These are phyloP conservation scores for Melanotaenia boesemani DNA, from an alignment of 2,797 vertebrate species.

Conservation along the genomic window DNA sequence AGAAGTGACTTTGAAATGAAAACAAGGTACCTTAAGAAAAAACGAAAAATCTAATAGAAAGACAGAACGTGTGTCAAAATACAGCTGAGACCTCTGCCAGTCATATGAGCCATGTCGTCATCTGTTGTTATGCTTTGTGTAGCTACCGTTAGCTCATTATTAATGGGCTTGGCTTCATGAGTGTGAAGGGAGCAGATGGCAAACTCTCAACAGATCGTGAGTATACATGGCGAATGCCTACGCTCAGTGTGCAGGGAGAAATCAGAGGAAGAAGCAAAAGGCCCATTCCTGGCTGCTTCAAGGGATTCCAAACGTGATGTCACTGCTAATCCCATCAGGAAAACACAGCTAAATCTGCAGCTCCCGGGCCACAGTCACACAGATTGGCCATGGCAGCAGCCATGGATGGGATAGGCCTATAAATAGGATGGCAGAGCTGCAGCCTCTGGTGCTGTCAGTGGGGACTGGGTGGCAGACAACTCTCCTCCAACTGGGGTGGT, in stretches of 20 bases:
- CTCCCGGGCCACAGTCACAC: slow-evolving; percentile 66
- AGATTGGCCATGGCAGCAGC: slow-evolving; percentile 74
- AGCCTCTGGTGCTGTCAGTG: slow-evolving; percentile 70
- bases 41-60: background rate
- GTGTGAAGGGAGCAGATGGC: slow-evolving; percentile 66
- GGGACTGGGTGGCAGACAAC: slow-evolving; percentile 67
- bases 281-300: slow-evolving; percentile 55
- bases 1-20: slow-evolving; percentile 58
- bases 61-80: slow-evolving; percentile 44
- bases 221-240: slow-evolving; percentile 38
- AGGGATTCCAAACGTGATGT: slow-evolving; percentile 78
- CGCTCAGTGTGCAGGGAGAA: slow-evolving; percentile 9
- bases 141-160: slow-evolving; percentile 55
- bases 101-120: slow-evolving; percentile 7
- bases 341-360: slow-evolving; percentile 59
- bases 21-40: slow-evolving; percentile 31
- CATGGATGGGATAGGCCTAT: slow-evolving; percentile 61
- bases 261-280: slow-evolving; percentile 31
- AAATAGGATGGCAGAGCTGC: slow-evolving; percentile 68
- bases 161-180: slow-evolving; percentile 48
- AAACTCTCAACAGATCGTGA: slow-evolving; percentile 42
- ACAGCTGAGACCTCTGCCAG: slow-evolving; percentile 23
- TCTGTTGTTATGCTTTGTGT: slow-evolving; percentile 20
- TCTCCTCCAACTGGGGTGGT: slow-evolving; percentile 44
- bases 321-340: slow-evolving; percentile 77